Percentiles rank a stretch among this genome's conserved stretches.
Conservation (phyloP, 2,797 vertebrate species). For the Garrulus glandarius region DNA sequence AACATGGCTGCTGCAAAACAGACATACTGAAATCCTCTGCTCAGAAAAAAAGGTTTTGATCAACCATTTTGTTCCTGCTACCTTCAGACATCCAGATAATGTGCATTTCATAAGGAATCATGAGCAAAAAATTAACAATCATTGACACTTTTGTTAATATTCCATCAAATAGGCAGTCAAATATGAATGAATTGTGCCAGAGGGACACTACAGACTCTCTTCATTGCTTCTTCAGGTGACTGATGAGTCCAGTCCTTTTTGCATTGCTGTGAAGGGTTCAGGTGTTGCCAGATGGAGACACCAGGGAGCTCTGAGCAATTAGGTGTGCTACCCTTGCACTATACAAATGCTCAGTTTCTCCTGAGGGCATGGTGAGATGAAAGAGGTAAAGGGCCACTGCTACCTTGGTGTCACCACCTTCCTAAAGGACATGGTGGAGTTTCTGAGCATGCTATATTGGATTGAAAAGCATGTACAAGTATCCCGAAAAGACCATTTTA, state of each 20-base stretch:
- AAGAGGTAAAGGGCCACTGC: background rate
- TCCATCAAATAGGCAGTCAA: background rate
- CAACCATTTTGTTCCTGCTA: background rate
- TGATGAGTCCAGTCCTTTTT: background rate
- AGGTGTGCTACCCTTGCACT: background rate
- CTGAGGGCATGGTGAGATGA: background rate
- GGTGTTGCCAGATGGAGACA: background rate
- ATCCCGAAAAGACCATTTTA: fast-evolving
- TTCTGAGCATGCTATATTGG: fast-evolving
- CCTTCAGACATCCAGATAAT: background rate
- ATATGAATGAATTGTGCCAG: background rate
- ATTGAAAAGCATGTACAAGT: fast-evolving
- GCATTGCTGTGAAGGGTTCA: background rate
- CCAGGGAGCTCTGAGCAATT: background rate
- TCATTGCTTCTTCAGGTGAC: background rate
- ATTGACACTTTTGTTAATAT: background rate
- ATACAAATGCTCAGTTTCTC: background rate
- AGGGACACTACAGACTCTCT: background rate
- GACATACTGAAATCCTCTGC: background rate
- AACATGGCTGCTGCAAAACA: background rate
- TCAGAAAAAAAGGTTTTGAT: background rate
- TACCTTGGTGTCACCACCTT: background rate
- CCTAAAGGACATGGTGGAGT: background rate
- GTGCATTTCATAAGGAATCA: background rate
- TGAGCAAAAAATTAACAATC: background rate